Evolutionary conservation across 2,797 vertebrate species (phyloP).

Genomic region (Merluccius polli): DNA sequence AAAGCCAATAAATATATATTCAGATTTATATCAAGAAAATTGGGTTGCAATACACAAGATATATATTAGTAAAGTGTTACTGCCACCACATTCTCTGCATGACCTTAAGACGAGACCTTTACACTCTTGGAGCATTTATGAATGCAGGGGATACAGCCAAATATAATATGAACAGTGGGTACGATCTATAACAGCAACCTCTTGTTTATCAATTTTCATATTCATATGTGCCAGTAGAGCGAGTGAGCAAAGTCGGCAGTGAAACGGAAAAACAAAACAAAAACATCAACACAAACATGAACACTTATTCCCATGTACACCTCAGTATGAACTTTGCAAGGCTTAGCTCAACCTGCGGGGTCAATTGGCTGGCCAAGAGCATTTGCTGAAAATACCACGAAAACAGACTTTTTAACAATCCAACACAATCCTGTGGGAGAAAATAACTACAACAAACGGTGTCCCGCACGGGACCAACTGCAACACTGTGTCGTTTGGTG

Average conservation of each 20-base stretch:
- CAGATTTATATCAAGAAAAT: slow-evolving; percentile 3
- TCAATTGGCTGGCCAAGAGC: background rate
- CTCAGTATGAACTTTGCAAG: slow-evolving; percentile 28
- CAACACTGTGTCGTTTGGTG: background rate
- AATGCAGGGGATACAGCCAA: slow-evolving; percentile 1
- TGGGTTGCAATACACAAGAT: background rate
- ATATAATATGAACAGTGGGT: background rate
- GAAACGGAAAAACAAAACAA: slow-evolving; percentile 21
- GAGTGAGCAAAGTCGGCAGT: slow-evolving; percentile 23
- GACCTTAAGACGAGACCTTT: slow-evolving; percentile 23
- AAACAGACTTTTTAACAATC: too few species aligned
- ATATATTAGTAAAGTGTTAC: background rate
- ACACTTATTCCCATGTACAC: slow-evolving; percentile 33
- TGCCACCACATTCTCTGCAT: slow-evolving; percentile 29
- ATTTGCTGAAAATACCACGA: too few species aligned
- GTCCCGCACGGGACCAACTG: too few species aligned
- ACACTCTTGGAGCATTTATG: slow-evolving; percentile 3
- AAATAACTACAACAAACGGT: background rate
- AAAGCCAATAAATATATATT: slow-evolving; percentile 34
- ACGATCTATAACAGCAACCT: background rate
- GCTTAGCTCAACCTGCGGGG: slow-evolving; percentile 1
- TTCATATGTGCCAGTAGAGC: slow-evolving; percentile 10
- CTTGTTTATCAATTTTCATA: background rate
- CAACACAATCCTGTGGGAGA: too few species aligned
- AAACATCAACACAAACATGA: slow-evolving; percentile 39